Evolutionary conservation across 2,888 invertebrate genomes (phyloP).

Genomic region (Slavum lentiscoides): DNA sequence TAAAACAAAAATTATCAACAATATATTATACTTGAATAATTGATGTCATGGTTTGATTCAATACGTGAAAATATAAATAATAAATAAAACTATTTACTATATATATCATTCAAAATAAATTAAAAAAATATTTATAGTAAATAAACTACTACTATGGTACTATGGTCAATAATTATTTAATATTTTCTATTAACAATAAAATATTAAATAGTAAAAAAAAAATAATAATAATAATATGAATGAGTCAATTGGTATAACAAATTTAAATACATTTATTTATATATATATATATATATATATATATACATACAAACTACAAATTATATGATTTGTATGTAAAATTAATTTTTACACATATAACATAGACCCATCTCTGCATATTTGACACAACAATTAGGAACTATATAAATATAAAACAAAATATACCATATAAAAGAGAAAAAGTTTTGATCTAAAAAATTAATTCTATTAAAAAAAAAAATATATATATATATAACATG

Average conservation of each 20-base stretch:
- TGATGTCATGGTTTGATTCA: constrained; percentile 3
- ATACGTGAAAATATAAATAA: background rate
- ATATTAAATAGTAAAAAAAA: background rate
- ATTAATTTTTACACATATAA: constrained; percentile 30
- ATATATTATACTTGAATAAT: background rate
- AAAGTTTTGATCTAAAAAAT: constrained; percentile 53
- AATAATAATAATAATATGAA: background rate
- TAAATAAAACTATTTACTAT: background rate
- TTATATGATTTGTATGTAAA: constrained; percentile 8
- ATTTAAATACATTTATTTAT: background rate
- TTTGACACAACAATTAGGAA: constrained; percentile 53
- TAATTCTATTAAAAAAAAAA: constrained; percentile 49
- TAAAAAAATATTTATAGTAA: background rate
- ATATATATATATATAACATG: background rate
- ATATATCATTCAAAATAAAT: background rate
- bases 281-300: background rate
- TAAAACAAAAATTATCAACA: background rate
- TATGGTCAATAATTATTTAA: background rate
- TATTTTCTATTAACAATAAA: background rate
- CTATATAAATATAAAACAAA: constrained; percentile 53
- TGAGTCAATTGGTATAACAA: constrained; percentile 4
- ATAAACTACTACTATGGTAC: background rate
- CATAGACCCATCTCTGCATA: constrained; percentile 51
- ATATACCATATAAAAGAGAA: constrained; percentile 49
- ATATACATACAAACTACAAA: constrained; percentile 21